Evolutionary conservation across 2,888 invertebrate species (phyloP), one percentile per base, ranked within the genome.

Genomic region (Ephialtes manifestator): DNA sequence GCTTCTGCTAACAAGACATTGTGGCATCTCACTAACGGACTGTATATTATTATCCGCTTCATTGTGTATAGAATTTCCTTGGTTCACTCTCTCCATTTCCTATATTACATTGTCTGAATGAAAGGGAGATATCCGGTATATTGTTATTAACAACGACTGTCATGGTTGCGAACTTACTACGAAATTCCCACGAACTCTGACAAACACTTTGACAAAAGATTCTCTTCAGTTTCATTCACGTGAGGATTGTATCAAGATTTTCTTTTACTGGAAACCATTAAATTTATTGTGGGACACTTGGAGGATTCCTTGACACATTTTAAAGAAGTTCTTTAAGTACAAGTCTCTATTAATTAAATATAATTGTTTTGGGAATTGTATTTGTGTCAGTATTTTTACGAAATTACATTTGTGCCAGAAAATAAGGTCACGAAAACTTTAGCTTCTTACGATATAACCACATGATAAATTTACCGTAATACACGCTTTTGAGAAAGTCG

Each of bases 161-260:
- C 60, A 31, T 31, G 24, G 48, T 67, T 51, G 46, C 35, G 75
- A 71, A 31, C 35, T 15, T 13, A 65, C 70, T 60, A 63, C 39
- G 43, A 46, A 43, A 55, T 80, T 83, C 83, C 39, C 79, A 74
- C 18, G 63, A 79, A 18, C 46, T 68, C 68, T 0, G 15, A 8
- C 39, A 39, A 39, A 39, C 11, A 15, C 28, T 46, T 28, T n/a
- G 46, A 46, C 67, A 15, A 67, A 67, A 20, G 15, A 46, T 24
- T 46, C 24, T 20, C 68, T 53, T 68, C 67, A n/a, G 53, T 35
- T 28, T 74, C 28, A 81, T 58, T 68, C 74, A 55, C 74, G 65
- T 67, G 58, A 20, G 55, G 20, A 58, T 79, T 71, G 15, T 48
- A 15, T 51, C 70, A 48, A 24, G 58, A 63, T 79, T 70, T 71